Conservation (phyloP, 2,888 invertebrate species). For the Drosophila lacicola region DNA sequence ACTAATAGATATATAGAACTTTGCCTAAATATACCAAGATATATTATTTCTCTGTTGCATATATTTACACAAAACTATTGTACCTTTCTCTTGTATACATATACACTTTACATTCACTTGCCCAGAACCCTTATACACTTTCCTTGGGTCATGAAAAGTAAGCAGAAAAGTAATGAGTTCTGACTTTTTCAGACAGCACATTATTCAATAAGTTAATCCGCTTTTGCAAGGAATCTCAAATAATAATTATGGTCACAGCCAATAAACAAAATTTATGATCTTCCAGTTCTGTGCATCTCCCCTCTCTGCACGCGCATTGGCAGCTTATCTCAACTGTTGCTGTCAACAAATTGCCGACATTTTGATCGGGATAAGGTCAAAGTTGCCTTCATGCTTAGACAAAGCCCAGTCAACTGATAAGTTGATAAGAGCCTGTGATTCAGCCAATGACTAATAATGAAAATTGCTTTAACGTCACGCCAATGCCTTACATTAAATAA, state of each 20-base stretch:
- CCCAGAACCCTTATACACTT: no score
- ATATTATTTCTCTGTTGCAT: no score
- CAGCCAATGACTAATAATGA: conserved; percentile 42
- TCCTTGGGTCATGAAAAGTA: not conserved
- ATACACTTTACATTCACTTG: no score
- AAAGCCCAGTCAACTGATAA: conserved; percentile 52
- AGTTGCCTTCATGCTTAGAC: conserved; percentile 16
- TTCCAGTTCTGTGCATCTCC: not conserved
- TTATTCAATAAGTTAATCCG: conserved; percentile 42
- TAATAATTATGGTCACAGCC: conserved; percentile 47
- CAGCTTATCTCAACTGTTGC: conserved; percentile 43
- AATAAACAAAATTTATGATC: conserved; percentile 22
- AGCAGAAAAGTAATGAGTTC: not conserved
- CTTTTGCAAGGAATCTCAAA: conserved; percentile 34
- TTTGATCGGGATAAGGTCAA: conserved; percentile 32
- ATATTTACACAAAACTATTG: no score
- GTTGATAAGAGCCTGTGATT: conserved; percentile 34
- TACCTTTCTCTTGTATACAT: no score
- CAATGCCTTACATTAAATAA: conserved; percentile 24
- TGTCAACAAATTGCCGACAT: conserved; percentile 57
- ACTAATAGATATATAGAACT: no score
- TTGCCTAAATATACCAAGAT: no score
- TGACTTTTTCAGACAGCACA: not conserved
- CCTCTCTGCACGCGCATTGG: conserved; percentile 3
- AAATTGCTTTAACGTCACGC: conserved; percentile 28